phyloP scores from a whole-genome alignment of 1,140 invertebrate species.

The Drosophila sproati region DNA sequence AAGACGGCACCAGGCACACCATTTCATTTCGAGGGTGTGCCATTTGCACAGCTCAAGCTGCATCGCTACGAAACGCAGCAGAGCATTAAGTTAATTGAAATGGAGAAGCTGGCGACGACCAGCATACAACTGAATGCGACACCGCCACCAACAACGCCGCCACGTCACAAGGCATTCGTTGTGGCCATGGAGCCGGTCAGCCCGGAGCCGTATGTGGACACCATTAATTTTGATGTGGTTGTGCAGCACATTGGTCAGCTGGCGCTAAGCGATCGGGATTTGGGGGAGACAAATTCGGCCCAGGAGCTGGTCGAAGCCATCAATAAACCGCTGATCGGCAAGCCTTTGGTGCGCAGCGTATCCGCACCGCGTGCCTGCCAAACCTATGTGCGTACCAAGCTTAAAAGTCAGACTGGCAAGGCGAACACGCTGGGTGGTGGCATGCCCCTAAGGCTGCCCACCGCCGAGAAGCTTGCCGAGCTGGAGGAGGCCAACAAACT shows the following conservation, averaged over 20 bases:
- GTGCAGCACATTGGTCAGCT: constrained; percentile 66
- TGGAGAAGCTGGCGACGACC: constrained; percentile 74
- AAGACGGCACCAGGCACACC: constrained; percentile 52
- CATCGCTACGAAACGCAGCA: constrained; percentile 60
- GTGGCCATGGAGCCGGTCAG: constrained; percentile 68
- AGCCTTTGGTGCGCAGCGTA: constrained; percentile 69
- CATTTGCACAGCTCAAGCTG: constrained; percentile 59
- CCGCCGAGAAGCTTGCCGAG: constrained; percentile 69
- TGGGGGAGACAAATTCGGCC: constrained; percentile 15
- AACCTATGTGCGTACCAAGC: constrained; percentile 74
- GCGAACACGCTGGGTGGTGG: constrained; percentile 64
- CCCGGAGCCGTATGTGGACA: constrained; percentile 57
- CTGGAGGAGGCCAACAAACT: constrained; percentile 76
- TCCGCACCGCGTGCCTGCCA: constrained; percentile 65
- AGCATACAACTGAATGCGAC: constrained; percentile 50
- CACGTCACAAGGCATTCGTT: constrained; percentile 66
- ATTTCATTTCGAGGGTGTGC: constrained; percentile 62
- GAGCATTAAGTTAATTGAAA: constrained; percentile 74
- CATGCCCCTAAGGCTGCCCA: constrained; percentile 65
- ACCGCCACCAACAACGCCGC: constrained; percentile 24
- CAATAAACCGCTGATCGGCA: constrained; percentile 71
- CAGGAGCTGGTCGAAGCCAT: constrained; percentile 66
- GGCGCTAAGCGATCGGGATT: constrained; percentile 54
- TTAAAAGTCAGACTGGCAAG: constrained; percentile 67
- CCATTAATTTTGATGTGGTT: constrained; percentile 74